A percentile compares a stretch with the other conserved stretches of the same genome.
phyloP scores from a whole-genome alignment of 1,140 invertebrate genomes.

The Bombyx mori region DNA sequence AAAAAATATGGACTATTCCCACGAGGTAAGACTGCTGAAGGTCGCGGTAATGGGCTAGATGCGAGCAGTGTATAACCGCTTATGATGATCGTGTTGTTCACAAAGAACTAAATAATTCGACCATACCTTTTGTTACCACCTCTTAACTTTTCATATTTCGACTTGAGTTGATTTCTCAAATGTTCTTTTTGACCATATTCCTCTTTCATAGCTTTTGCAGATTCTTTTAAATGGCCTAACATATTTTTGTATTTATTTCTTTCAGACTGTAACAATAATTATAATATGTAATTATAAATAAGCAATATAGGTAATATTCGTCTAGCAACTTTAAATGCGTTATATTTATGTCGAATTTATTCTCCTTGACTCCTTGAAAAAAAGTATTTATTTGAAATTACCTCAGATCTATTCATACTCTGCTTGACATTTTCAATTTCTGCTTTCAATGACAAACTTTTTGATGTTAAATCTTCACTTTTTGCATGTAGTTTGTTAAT shows the following conservation, averaged over 20 bases:
- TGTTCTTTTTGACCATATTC: conserved; percentile 76
- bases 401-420: conserved; percentile 30
- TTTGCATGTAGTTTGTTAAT: conserved; percentile 39
- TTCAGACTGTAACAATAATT: conserved; percentile 49
- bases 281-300: too few relatives aligned
- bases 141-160: conserved; percentile 79
- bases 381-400: conserved; percentile 12
- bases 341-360: too few relatives aligned
- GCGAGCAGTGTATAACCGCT: too few relatives aligned
- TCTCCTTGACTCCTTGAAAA: too few relatives aligned
- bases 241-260: conserved; percentile 71
- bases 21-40: too few relatives aligned
- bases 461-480: conserved; percentile 53
- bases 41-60: neutral
- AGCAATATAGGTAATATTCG: too few relatives aligned
- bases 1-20: neutral
- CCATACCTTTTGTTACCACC: conserved; percentile 71
- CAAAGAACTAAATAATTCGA: too few relatives aligned
- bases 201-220: conserved; percentile 70
- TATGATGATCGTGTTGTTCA: too few relatives aligned
- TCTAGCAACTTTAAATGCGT: too few relatives aligned
- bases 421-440: conserved; percentile 51
- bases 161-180: conserved; percentile 72
- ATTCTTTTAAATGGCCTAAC: conserved; percentile 70
- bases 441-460: conserved; percentile 45